phyloP scores from a whole-genome alignment of 2,797 vertebrate species.

The Hybognathus amarus region DNA sequence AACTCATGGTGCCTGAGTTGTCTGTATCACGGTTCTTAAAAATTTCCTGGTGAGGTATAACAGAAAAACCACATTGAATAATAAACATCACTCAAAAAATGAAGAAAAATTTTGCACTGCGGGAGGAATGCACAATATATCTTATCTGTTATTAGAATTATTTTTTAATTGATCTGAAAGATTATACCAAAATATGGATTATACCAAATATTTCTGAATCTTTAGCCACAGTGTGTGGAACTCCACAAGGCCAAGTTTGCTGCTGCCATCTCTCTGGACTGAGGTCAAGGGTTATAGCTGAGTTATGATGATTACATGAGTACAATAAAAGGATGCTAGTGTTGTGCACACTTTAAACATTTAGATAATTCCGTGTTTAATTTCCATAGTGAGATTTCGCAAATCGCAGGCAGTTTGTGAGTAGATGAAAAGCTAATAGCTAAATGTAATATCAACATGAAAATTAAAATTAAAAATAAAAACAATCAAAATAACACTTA shows the following conservation, averaged over 20 bases:
- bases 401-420: not conserved
- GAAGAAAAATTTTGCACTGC: not conserved
- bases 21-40: constrained; percentile 75
- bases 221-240: constrained; percentile 78
- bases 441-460: not conserved
- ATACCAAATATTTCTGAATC: constrained; percentile 78
- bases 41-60: constrained; percentile 67
- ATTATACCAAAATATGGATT: not conserved
- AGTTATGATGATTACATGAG: not conserved
- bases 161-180: not conserved
- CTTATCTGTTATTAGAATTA: not conserved
- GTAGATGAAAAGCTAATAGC: not conserved
- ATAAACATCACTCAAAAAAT: not conserved
- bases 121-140: not conserved
- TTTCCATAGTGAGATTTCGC: not conserved
- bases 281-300: constrained; percentile 28
- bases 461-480: not conserved
- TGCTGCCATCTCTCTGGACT: constrained; percentile 74
- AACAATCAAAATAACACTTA: not conserved
- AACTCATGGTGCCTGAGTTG: constrained; percentile 80
- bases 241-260: constrained; percentile 73
- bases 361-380: not conserved
- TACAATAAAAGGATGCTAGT: not conserved
- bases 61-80: not conserved
- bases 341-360: not conserved